Conservation (phyloP, 2,888 invertebrate genomes). For the Drosophila greeni region DNA sequence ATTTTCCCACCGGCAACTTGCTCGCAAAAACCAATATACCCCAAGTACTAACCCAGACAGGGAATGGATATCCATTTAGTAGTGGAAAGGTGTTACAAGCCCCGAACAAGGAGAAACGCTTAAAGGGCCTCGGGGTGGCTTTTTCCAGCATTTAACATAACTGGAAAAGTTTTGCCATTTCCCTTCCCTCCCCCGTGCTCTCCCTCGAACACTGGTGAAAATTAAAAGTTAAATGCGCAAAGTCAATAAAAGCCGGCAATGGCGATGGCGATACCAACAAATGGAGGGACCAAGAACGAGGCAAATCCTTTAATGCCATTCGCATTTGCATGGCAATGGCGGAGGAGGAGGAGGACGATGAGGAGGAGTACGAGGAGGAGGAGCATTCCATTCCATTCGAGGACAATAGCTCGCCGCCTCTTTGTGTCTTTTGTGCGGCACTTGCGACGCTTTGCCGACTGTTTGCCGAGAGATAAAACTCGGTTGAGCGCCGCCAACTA, state of each 20-base stretch:
- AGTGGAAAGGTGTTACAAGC: slow-evolving; percentile 56
- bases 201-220: slow-evolving; percentile 46
- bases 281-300: slow-evolving; percentile 41
- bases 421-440: slow-evolving; percentile 60
- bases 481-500: slow-evolving; percentile 30
- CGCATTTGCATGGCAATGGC: slow-evolving; percentile 56
- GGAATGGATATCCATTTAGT: slow-evolving; percentile 4
- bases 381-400: slow-evolving; percentile 23
- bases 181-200: too few relatives aligned
- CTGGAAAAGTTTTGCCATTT: slow-evolving; percentile 41
- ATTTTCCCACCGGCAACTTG: too few relatives aligned
- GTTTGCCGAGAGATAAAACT: slow-evolving; percentile 63
- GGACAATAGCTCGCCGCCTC: slow-evolving; percentile 52
- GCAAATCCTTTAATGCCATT: slow-evolving; percentile 64
- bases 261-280: slow-evolving; percentile 44
- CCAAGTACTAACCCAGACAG: background rate
- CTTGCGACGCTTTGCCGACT: slow-evolving; percentile 56
- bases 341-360: background rate
- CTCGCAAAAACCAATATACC: slow-evolving; percentile 7
- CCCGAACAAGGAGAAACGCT: slow-evolving; percentile 29
- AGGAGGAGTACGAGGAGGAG: background rate
- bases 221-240: slow-evolving; percentile 69
- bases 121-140: slow-evolving; percentile 47
- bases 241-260: slow-evolving; percentile 62
- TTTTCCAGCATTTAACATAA: slow-evolving; percentile 51